Evolutionary conservation across 2,113 vertebrate species (phyloP).

Genomic region (Corapipo altera): DNA sequence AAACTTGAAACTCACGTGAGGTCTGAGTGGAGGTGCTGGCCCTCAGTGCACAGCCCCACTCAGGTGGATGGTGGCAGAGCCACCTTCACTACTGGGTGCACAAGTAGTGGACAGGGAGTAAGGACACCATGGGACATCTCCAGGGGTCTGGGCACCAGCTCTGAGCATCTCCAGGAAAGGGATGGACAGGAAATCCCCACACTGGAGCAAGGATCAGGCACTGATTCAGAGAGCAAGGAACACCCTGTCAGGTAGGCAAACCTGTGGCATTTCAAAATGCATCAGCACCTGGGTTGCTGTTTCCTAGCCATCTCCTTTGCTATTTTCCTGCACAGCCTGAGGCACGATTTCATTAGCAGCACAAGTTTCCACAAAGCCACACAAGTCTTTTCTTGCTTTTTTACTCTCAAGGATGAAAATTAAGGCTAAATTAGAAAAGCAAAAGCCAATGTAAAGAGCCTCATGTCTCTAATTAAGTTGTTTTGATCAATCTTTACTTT

Average conservation of each 20-base stretch:
- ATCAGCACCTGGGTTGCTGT: not conserved
- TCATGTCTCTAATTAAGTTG: not conserved
- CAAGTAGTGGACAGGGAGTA: not conserved
- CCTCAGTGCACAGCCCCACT: not conserved
- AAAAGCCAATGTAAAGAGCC: not conserved
- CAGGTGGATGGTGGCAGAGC: not conserved
- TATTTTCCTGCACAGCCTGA: not conserved
- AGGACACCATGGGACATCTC: rapidly evolving
- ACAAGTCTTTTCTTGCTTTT: not conserved
- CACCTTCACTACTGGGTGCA: not conserved
- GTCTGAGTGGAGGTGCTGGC: not conserved
- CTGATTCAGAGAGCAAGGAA: not conserved
- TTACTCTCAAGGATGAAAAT: constrained; percentile 10
- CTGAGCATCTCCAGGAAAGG: not conserved
- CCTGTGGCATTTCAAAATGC: not conserved
- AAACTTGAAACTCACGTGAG: not conserved
- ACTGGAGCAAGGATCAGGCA: not conserved
- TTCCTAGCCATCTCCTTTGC: not conserved
- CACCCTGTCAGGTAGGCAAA: rapidly evolving
- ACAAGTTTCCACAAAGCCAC: not conserved
- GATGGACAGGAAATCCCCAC: not conserved
- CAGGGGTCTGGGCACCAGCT: not conserved
- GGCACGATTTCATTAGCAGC: not conserved
- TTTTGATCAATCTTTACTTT: not conserved
- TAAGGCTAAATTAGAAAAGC: constrained; percentile 16